phyloP scores from a whole-genome alignment of 2,888 invertebrate genomes.

The Germaria angustata region DNA sequence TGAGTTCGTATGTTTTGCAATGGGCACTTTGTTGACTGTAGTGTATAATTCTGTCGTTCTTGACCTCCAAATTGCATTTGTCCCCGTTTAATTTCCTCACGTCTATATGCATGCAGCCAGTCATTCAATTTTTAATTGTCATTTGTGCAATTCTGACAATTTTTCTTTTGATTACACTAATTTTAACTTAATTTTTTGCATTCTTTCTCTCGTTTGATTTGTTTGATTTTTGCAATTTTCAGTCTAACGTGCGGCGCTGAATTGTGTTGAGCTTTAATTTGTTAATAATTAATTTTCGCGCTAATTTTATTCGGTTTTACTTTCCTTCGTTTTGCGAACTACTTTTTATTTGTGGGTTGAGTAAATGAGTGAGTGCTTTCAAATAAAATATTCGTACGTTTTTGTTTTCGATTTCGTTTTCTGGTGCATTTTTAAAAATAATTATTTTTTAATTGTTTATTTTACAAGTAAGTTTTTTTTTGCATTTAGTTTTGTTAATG shows the following conservation, averaged over 20 bases:
- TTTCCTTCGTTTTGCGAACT: not conserved
- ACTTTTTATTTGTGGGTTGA: constrained; percentile 7
- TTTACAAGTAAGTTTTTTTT: not conserved
- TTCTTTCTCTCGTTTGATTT: not conserved
- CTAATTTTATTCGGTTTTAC: not conserved
- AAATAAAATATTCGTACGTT: constrained; percentile 15
- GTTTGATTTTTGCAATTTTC: constrained; percentile 5
- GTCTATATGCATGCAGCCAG: constrained; percentile 17
- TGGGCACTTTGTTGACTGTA: too few species aligned
- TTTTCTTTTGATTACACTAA: constrained; percentile 22
- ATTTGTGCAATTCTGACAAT: not conserved
- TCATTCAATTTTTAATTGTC: constrained; percentile 22
- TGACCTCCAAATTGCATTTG: not conserved
- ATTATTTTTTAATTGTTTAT: constrained; percentile 6
- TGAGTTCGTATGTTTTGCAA: too few species aligned
- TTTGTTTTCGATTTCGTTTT: not conserved
- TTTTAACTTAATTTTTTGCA: constrained; percentile 6
- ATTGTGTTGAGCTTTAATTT: not conserved
- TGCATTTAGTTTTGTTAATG: not conserved
- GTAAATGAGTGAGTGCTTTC: not conserved
- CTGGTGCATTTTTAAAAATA: not conserved
- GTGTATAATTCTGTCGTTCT: not conserved
- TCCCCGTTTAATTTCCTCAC: not conserved
- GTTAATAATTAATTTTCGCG: constrained; percentile 8
- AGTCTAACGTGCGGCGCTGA: not conserved